Conservation (phyloP, 1,140 invertebrate species). For the Formica selysi region DNA sequence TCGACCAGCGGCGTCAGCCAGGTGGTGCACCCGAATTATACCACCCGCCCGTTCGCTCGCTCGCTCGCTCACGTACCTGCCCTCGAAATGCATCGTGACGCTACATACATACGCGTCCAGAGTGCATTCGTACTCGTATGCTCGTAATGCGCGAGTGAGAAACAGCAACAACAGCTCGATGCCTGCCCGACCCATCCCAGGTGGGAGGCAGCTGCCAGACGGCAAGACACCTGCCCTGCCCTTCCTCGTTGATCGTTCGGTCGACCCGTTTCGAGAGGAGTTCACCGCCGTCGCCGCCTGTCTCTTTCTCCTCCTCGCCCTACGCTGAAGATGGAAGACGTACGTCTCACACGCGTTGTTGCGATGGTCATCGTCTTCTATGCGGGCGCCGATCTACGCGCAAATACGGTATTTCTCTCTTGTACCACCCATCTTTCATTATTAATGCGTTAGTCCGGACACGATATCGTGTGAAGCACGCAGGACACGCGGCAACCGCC, state of each 20-base stretch:
- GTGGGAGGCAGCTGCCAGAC: slow-evolving; percentile 83
- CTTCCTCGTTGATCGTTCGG: slow-evolving; percentile 67
- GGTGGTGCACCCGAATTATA: slow-evolving; percentile 66
- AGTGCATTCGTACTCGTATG: slow-evolving; percentile 18
- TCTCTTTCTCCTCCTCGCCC: not conserved
- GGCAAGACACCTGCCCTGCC: slow-evolving; percentile 81
- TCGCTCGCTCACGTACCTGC: slow-evolving; percentile 25
- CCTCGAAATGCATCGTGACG: no score
- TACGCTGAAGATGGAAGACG: slow-evolving; percentile 20
- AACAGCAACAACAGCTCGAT: slow-evolving; percentile 65
- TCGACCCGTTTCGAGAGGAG: slow-evolving; percentile 72
- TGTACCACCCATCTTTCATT: slow-evolving; percentile 43
- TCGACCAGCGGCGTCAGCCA: slow-evolving; percentile 60
- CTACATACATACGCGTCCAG: not conserved
- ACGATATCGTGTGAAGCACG: not conserved
- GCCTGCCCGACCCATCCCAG: slow-evolving; percentile 73
- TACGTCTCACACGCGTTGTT: slow-evolving; percentile 6
- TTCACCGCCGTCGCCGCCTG: slow-evolving; percentile 11
- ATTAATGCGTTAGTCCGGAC: slow-evolving; percentile 34
- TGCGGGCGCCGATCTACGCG: slow-evolving; percentile 39
- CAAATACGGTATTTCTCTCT: slow-evolving; percentile 4
- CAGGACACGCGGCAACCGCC: not conserved
- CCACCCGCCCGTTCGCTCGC: slow-evolving; percentile 5
- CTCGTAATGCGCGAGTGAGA: slow-evolving; percentile 25
- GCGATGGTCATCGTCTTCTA: slow-evolving; percentile 45